phyloP scores from a whole-genome alignment of 2,888 invertebrate genomes.

The Drosophila colorata region DNA sequence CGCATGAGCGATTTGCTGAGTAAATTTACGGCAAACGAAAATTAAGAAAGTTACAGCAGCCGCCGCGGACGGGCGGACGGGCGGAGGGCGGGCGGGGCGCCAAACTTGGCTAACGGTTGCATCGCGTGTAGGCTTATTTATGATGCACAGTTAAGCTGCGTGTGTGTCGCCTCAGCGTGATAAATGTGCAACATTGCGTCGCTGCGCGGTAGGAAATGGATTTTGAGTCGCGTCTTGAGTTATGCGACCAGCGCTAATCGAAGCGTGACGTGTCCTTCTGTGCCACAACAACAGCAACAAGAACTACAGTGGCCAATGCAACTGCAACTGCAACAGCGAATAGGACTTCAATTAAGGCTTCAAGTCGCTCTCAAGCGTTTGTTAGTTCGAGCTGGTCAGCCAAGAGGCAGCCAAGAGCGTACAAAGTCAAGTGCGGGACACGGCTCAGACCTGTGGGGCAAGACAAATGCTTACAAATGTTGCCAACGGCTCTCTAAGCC shows the following conservation, averaged over 20 bases:
- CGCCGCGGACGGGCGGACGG: background rate
- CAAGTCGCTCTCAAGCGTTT: slow-evolving; percentile 40
- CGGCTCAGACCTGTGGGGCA: slow-evolving; percentile 23
- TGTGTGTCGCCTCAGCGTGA: slow-evolving; percentile 48
- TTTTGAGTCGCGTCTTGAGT: slow-evolving; percentile 53
- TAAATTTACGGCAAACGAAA: slow-evolving; percentile 64
- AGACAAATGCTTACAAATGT: slow-evolving; percentile 60
- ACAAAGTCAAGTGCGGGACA: slow-evolving; percentile 56
- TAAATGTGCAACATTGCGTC: slow-evolving; percentile 54
- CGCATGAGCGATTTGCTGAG: slow-evolving; percentile 30
- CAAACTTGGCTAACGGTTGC: slow-evolving; percentile 34
- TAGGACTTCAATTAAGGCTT: slow-evolving; percentile 60
- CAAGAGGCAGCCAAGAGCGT: slow-evolving; percentile 45
- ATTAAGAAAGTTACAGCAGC: slow-evolving; percentile 69
- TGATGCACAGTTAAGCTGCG: slow-evolving; percentile 49
- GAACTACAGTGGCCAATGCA: slow-evolving; percentile 1
- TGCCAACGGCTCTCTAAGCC: slow-evolving; percentile 33
- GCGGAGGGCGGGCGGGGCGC: background rate
- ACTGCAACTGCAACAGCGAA: slow-evolving; percentile 18
- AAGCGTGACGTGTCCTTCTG: slow-evolving; percentile 13
- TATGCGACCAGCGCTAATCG: slow-evolving; percentile 52
- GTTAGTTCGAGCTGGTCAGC: slow-evolving; percentile 55
- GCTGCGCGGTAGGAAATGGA: slow-evolving; percentile 61
- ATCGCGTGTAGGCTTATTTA: slow-evolving; percentile 63
- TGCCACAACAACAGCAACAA: slow-evolving; percentile 1